Evolutionary conservation across 2,113 vertebrate species (phyloP), one percentile per base, ranked within the genome.

Genomic region (Lates calcarifer): DNA sequence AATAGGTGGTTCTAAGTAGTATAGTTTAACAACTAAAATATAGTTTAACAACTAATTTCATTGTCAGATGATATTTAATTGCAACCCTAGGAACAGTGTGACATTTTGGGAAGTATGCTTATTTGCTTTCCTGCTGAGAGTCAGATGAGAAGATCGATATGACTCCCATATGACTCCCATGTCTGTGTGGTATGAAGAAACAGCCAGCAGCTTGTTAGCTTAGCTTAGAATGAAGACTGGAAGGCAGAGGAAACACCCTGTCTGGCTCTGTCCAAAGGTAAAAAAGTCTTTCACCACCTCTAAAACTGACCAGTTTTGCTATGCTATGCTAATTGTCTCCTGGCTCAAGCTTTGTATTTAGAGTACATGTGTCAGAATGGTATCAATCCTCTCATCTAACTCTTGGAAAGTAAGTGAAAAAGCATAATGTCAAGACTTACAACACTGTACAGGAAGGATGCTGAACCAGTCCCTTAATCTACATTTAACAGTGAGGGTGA

Each of bases 1-100:
- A n/a, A n/a, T 35, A 35, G 57, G 12, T 56, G 15, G 24, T 43
- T 43, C 9, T 58, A 58, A 58, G 18, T 9, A 8, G n/a, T 35
- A 45, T 3, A 74, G 43, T 74, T 26, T 26, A 51, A 63, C 31
- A 17, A 51, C 71, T 35, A 35, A 47, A n/a, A 31, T 66, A 28
- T 28, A 45, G 15, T 26, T 45, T 58, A 26, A 5, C n/a, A n/a
- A n/a, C n/a, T n/a, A 26, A 2, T 35, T 33, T 68, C 6, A 18
- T 3, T 33, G 20, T 58, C 26, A 29, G 41, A n/a, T n/a, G 4
- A 77, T 58, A 58, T 66, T 67, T 57, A 35, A 6, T 26, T 11
- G 1, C 22, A 67, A 58, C 15, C 39, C 45, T 35, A 12, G n/a
- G 28, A 6, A 53, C 29, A 1, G 13, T 1, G 18, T 55, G 39